These are phyloP conservation scores for Bombus affinis DNA, from an alignment of 1,140 invertebrate species.

Conservation along the genomic window DNA sequence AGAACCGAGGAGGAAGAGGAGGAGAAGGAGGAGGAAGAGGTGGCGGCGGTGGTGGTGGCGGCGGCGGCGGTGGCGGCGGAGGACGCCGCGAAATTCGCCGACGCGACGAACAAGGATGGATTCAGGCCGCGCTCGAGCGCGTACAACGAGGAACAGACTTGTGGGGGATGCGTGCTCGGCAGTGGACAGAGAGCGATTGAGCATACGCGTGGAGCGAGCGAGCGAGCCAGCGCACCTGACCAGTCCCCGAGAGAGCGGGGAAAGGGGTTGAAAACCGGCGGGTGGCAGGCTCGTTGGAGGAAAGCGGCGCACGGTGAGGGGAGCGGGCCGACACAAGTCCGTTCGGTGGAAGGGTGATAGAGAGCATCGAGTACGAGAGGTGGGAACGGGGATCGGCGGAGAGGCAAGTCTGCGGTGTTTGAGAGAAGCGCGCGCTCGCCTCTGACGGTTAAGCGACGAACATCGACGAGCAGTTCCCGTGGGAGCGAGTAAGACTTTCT, in stretches of 20 bases:
- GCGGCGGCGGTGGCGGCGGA: conserved; percentile 51
- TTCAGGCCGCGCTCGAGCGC: conserved; percentile 57
- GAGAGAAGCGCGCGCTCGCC: conserved; percentile 62
- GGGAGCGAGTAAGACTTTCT: conserved; percentile 50
- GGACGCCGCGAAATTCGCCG: conserved; percentile 76
- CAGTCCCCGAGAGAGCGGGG: conserved; percentile 44
- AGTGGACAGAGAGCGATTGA: conserved; percentile 67
- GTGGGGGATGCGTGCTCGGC: conserved; percentile 63
- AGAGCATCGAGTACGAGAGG: conserved; percentile 30
- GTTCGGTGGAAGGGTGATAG: conserved; percentile 49
- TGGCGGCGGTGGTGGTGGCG: conserved; percentile 25
- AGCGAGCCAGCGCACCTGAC: conserved; percentile 61
- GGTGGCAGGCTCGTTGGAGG: conserved; percentile 39
- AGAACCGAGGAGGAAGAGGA: conserved; percentile 49
- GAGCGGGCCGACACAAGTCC: conserved; percentile 10
- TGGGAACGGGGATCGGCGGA: conserved; percentile 46
- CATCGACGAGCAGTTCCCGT: conserved; percentile 39
- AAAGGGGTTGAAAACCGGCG: conserved; percentile 52
- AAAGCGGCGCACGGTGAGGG: conserved; percentile 44
- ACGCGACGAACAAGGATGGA: conserved; percentile 74
- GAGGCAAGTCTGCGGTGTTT: conserved; percentile 64
- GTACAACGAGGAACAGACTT: conserved; percentile 60
- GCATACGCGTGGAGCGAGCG: conserved; percentile 39
- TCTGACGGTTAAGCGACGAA: conserved; percentile 62
- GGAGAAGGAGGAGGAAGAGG: conserved; percentile 42